These are phyloP conservation scores for Epinephelus awoara DNA, from an alignment of 2,797 vertebrate genomes.

Conservation along the genomic window DNA sequence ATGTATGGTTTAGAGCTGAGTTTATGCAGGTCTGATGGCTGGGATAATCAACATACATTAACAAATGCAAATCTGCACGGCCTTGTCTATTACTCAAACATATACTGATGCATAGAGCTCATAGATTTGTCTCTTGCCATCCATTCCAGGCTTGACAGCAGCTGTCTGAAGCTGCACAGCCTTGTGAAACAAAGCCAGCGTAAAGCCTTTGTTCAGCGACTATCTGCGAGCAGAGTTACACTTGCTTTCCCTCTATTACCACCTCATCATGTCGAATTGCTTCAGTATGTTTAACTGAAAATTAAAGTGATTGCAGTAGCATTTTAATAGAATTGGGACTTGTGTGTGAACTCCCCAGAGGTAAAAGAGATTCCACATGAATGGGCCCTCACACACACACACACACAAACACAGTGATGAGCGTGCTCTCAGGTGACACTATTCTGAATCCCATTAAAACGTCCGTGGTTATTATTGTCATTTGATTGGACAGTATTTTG, in stretches of 20 bases:
- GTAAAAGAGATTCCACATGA: slow-evolving; percentile 46
- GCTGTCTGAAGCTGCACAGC: background rate
- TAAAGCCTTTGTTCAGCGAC: slow-evolving; percentile 11
- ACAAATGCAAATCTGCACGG: background rate
- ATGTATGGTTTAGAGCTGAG: background rate
- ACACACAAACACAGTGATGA: background rate
- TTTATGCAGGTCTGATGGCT: slow-evolving; percentile 1
- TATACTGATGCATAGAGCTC: background rate
- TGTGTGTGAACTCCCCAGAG: slow-evolving; percentile 34
- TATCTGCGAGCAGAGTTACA: slow-evolving; percentile 17
- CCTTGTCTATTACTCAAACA: background rate
- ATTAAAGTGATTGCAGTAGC: slow-evolving; percentile 47
- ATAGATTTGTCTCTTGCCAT: background rate
- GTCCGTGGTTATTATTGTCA: slow-evolving; percentile 48
- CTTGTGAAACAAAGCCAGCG: slow-evolving; percentile 20
- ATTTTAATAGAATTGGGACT: slow-evolving; percentile 51
- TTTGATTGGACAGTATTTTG: slow-evolving; percentile 57
- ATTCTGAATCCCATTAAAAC: slow-evolving; percentile 59
- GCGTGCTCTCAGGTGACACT: slow-evolving; percentile 37
- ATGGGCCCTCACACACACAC: slow-evolving; percentile 1
- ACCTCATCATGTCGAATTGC: slow-evolving; percentile 46
- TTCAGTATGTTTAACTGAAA: slow-evolving; percentile 52
- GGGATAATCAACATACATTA: background rate
- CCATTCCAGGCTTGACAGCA: background rate
- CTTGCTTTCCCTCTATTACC: slow-evolving; percentile 34